Evolutionary conservation across 2,113 vertebrate genomes (phyloP), one percentile per base, ranked within the genome.

Genomic region (Pontoporia blainvillei): DNA sequence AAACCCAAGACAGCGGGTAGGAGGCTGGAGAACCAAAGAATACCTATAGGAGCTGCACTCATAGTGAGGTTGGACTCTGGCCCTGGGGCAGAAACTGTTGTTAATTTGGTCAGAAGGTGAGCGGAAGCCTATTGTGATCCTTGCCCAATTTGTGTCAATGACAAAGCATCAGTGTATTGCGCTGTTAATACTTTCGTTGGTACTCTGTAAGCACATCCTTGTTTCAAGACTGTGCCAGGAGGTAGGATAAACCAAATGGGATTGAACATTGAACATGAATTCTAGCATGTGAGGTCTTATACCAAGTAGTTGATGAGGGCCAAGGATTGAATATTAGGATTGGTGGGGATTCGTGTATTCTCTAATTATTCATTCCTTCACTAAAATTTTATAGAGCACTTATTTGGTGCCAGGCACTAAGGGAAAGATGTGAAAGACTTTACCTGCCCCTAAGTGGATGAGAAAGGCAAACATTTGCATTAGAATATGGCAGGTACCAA

Each of bases 331-430:
- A 27, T 88, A 67, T 67, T 86, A 86, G 25, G 66, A 44, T 72
- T 87, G 54, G 8, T 87, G 36, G 67, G 20, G n/a, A 69, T 84
- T 84, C 23, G n/a, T 81, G 9, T 64, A 71, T 18, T 71, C 39
- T 62, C 78, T 94, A 94, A 88, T 73, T 75, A 93, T 75, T 59
- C 44, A 72, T 92, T 91, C 11, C 93, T 87, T 76, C 21, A 67
- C 31, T 92, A 49, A 93, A 72, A 85, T 82, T 78, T 93, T 87
- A 72, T 78, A 34, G 59, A 91, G 15, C 25, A 90, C 25, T 81
- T 64, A 46, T 27, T 76, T 75, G 52, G n/a, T 76, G 86, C 29
- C 41, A 66, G 46, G 7, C 36, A 73, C 52, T 76, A 79, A 91
- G 9, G 12, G 34, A 85, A 93, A 91, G 49, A 90, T 20, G 73